Base-by-base conservation (phyloP, 1,140 invertebrate genomes). In the Cyphomyrmex costatus region DNA sequence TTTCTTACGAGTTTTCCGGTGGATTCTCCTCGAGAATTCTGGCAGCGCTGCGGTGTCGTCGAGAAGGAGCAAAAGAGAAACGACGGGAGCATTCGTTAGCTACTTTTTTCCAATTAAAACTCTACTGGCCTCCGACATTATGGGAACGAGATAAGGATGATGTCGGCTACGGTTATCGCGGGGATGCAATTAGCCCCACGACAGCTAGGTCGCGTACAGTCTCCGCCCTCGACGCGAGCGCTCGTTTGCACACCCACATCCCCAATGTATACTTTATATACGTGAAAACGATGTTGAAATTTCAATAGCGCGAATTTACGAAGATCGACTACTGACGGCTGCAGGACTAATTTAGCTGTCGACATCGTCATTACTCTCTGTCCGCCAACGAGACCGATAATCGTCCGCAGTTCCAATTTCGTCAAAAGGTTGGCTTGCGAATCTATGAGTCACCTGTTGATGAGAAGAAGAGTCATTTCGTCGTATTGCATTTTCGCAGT, bases 391-490 rank as follows among this genome's bases (percentile, higher is more conserved):
- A 74, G 56, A 58, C 76, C 76, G 65, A 86, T 89, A 80, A 89
- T 89, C 79, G 61, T 5, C 70, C 87, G 30, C 88, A 76, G 66
- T 86, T 89, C 74, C 87, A 86, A 86, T 89, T 86, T 77, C 56
- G 46, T 65, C 80, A 53, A 82, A 89, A 73, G 87, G 68, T 86
- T 79, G 65, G 49, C 51, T 33, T n/a, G 24, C n/a, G 27, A 36
- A 30, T 53, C 56, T 30, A 30, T 74, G 66, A 42, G n/a, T 56
- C 49, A 61, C 21, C 24, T 71, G 36, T 79, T 73, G 76, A 74
- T 51, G 53, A 73, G 30, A 10, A 7, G 24, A 49, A 33, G 53
- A 83, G 30, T 60, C n/a, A 74, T 83, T 49, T 83, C 68, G 8
- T 16, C 51, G 42, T 42, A 14, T 27, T 19, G 36, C 51, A 51